phyloP scores from a whole-genome alignment of 2,113 vertebrate genomes.

The Zeus faber region DNA sequence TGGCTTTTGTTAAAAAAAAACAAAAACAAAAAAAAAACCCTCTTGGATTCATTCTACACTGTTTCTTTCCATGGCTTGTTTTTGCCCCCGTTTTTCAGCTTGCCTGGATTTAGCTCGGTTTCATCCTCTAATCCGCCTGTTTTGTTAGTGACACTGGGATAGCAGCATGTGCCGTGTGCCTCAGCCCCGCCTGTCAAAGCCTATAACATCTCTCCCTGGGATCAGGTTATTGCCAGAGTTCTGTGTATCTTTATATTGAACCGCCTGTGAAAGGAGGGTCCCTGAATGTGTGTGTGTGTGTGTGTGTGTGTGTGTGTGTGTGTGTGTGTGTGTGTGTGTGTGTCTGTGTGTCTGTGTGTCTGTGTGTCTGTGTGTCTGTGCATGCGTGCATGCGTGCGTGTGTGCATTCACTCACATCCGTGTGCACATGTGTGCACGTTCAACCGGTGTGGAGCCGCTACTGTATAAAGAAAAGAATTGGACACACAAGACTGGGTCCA shows the following conservation, averaged over 20 bases:
- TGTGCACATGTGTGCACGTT: slow-evolving; percentile 31
- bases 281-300: slow-evolving; percentile 1
- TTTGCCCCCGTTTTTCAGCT: slow-evolving; percentile 55
- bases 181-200: slow-evolving; percentile 63
- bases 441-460: slow-evolving; percentile 27
- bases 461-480: slow-evolving; percentile 57
- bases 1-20: slow-evolving; percentile 46
- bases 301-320: slow-evolving; percentile 17
- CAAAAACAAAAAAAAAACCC: slow-evolving; percentile 23
- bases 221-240: slow-evolving; percentile 67
- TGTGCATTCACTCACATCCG: slow-evolving; percentile 14
- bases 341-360: slow-evolving; percentile 11
- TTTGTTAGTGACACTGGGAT: slow-evolving; percentile 67
- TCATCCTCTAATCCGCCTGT: slow-evolving; percentile 71
- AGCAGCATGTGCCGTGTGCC: slow-evolving; percentile 54
- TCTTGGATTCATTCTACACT: slow-evolving; percentile 47
- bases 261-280: slow-evolving; percentile 50
- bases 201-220: slow-evolving; percentile 58
- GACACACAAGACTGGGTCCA: slow-evolving; percentile 50
- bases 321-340: slow-evolving; percentile 16
- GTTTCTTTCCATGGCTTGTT: slow-evolving; percentile 54
- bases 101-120: slow-evolving; percentile 64
- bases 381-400: slow-evolving; percentile 3
- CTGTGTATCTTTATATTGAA: slow-evolving; percentile 61
- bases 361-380: not conserved